A percentile compares a stretch with the other conserved stretches of the same genome.
These are phyloP conservation scores for Pelmatolapia mariae DNA, from an alignment of 2,113 vertebrate species.

Conservation along the genomic window DNA sequence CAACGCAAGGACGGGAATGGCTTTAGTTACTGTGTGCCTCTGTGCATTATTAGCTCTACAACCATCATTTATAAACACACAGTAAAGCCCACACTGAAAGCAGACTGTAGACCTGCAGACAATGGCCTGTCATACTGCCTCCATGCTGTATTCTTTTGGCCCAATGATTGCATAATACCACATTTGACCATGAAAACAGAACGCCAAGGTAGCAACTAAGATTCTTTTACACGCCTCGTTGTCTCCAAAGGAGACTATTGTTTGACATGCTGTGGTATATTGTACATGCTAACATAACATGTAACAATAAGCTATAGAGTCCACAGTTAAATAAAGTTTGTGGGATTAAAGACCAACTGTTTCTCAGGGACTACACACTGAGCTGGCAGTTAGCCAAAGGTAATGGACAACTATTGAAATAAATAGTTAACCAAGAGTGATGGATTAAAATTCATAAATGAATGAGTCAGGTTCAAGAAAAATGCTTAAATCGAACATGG, in stretches of 20 bases:
- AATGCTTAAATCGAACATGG: background rate
- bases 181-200: background rate
- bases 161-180: background rate
- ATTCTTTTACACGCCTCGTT: background rate
- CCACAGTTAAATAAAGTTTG: background rate
- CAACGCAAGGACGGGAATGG: background rate
- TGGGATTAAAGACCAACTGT: background rate
- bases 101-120: background rate
- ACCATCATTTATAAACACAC: background rate
- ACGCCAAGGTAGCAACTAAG: background rate
- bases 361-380: background rate
- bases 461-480: fast-evolving
- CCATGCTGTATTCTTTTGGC: background rate
- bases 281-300: background rate
- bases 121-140: background rate
- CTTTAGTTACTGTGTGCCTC: conserved; percentile 14
- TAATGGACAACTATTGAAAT: background rate
- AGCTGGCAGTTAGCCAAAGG: background rate
- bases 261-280: background rate
- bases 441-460: background rate
- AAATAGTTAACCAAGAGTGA: background rate
- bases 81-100: background rate
- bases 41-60: background rate
- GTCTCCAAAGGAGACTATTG: background rate
- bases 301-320: background rate